Evolutionary conservation across 2,797 vertebrate species (phyloP), one percentile per base, ranked within the genome.

Genomic region (Zenarchopterus dispar): DNA sequence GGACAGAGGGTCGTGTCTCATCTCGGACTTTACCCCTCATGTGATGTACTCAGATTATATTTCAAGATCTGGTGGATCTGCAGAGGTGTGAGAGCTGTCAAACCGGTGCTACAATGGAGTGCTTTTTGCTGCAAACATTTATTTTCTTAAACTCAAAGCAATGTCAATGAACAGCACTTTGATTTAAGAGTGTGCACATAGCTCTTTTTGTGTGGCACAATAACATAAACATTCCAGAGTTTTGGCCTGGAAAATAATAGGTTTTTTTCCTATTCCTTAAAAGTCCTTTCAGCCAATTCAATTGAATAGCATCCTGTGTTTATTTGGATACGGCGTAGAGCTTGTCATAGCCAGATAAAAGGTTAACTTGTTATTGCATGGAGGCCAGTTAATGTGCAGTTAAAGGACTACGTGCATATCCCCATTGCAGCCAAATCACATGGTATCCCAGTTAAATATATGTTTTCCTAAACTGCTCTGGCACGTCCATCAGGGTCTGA

Each of bases 291-390:
- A 71, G 82, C 42, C 65, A 62, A 50, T 77, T 61, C 48, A 48
- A 82, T 82, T 81, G 75, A 88, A 83, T 74, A 67, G 81, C 79
- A 77, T 84, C 79, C 78, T 78, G 67, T 90, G 86, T 90, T 92
- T 91, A 81, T 91, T 90, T 91, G 84, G 84, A 85, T 70, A 78
- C 57, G 0, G 87, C 43, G 88, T 84, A 46, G 74, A 67, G 87
- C 89, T 88, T 75, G 86, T 91, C 91, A 78, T 87, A 89, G 82
- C 78, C 87, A 90, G 90, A 93, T 92, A 89, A 91, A 93, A 92
- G 87, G 88, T 90, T 88, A 78, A 75, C 88, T 90, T 93, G 92
- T 93, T 91, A 89, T 93, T 92, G 86, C 89, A 71, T 67, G 13
- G 89, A 90, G 90, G 88, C 84, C 87, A 77, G 86, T 84, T 89